These are phyloP conservation scores for Torymus tubicola DNA, from an alignment of 2,888 invertebrate species.

Conservation along the genomic window DNA sequence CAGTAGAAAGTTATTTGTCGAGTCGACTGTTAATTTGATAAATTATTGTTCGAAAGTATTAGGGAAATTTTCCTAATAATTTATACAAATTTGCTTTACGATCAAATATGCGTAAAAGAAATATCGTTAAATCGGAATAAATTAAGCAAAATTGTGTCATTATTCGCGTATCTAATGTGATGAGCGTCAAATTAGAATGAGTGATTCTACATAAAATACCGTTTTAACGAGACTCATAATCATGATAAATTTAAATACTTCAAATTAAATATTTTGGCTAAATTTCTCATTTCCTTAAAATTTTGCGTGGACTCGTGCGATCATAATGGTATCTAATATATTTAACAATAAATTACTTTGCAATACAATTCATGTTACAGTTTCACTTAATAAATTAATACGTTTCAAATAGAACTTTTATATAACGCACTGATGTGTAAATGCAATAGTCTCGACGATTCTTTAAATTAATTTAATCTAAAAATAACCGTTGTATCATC, in stretches of 20 bases:
- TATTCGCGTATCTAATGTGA: conserved; percentile 34
- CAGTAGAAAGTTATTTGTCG: no score
- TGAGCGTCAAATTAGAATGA: conserved; percentile 47
- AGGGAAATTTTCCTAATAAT: no score
- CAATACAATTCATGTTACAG: neutral
- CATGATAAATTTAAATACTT: conserved; percentile 38
- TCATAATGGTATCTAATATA: neutral
- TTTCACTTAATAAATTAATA: conserved; percentile 1
- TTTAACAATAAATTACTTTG: neutral
- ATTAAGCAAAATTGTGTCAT: conserved; percentile 47
- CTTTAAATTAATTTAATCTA: conserved; percentile 8
- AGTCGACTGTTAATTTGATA: no score
- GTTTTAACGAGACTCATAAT: conserved; percentile 41
- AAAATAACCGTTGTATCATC: conserved; percentile 9
- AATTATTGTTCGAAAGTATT: no score
- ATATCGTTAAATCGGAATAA: conserved; percentile 41
- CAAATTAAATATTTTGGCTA: conserved; percentile 6
- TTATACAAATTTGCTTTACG: neutral
- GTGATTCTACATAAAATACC: conserved; percentile 50
- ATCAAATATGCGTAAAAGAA: conserved; percentile 5
- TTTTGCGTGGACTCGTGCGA: no score
- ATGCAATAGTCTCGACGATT: conserved; percentile 6
- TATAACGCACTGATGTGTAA: neutral
- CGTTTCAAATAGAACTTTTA: neutral
- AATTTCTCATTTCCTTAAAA: neutral